A percentile compares a stretch with the other conserved stretches of the same genome.
Conservation (phyloP, 2,888 invertebrate species). For the Phaedon cochleariae region DNA sequence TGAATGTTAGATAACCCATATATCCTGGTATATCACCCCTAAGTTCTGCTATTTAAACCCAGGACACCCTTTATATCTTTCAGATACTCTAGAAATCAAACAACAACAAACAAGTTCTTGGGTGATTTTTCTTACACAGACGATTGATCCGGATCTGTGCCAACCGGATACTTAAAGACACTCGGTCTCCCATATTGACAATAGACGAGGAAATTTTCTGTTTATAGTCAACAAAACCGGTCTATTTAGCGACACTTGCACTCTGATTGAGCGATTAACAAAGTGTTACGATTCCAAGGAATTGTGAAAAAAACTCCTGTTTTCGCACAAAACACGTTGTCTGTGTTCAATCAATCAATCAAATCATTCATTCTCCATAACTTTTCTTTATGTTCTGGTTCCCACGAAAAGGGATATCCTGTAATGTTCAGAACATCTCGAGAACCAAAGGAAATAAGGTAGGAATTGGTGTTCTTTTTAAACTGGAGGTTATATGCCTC, state of each 20-base stretch:
- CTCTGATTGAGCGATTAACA: constrained; percentile 14
- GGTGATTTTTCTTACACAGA: not conserved
- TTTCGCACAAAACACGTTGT: not conserved
- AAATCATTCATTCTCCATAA: too few species aligned
- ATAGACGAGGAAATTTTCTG: not conserved
- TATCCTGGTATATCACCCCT: too few species aligned
- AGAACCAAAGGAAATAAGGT: too few species aligned
- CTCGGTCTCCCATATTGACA: not conserved
- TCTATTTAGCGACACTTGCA: not conserved
- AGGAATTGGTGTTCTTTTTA: too few species aligned
- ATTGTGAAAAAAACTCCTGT: not conserved
- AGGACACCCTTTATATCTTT: too few species aligned
- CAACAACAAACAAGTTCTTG: not conserved
- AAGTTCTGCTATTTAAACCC: too few species aligned
- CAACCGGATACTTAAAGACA: not conserved
- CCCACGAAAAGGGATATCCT: too few species aligned
- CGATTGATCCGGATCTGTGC: not conserved
- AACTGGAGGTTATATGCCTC: too few species aligned
- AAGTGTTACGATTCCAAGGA: constrained; percentile 1
- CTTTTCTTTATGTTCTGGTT: too few species aligned
- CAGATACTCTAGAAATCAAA: not conserved
- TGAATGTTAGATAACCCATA: too few species aligned
- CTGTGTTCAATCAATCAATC: not conserved
- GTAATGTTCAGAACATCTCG: too few species aligned
- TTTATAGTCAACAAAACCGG: not conserved